phyloP scores from a whole-genome alignment of 2,113 vertebrate genomes.

The Falcunculus frontatus region DNA sequence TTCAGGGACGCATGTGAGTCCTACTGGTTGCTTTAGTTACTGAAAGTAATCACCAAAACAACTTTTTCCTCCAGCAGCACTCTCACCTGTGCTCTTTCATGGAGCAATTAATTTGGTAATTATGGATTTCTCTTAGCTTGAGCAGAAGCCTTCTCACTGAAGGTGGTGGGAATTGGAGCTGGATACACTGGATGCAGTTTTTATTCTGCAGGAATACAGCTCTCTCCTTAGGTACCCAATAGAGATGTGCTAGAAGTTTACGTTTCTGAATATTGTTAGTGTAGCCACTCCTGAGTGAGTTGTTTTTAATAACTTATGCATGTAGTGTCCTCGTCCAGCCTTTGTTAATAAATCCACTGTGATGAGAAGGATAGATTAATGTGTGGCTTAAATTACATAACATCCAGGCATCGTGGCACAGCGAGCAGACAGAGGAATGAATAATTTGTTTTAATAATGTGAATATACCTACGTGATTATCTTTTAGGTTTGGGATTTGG shows the following conservation, averaged over 20 bases:
- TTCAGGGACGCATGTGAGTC: not conserved
- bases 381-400: constrained; percentile 19
- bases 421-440: not conserved
- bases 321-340: not conserved
- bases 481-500: not conserved
- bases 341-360: not conserved
- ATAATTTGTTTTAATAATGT: constrained; percentile 17
- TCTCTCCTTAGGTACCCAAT: not conserved
- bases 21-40: not conserved
- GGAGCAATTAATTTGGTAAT: not conserved
- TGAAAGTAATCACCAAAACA: not conserved
- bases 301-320: not conserved
- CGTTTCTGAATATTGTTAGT: not conserved
- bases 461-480: constrained; percentile 5
- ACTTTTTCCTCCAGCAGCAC: not conserved
- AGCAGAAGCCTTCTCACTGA: not conserved
- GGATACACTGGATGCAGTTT: not conserved
- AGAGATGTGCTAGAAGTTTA: not conserved
- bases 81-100: not conserved
- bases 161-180: not conserved
- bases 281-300: not conserved
- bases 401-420: not conserved
- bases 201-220: not conserved
- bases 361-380: not conserved
- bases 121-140: not conserved